These are phyloP conservation scores for Danaus plexippus DNA, from an alignment of 1,140 invertebrate genomes.

Conservation along the genomic window DNA sequence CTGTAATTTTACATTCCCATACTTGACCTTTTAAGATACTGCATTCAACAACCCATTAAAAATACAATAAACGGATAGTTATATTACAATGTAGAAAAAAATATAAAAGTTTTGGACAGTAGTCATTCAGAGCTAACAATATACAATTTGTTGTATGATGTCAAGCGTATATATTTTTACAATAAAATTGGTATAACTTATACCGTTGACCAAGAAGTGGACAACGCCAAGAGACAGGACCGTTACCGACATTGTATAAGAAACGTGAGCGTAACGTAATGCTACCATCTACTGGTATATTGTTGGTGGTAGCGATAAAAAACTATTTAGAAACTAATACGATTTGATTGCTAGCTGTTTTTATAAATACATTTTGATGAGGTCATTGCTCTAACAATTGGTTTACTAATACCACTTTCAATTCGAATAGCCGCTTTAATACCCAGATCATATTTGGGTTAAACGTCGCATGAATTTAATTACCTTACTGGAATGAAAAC, in stretches of 20 bases:
- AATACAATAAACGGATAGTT: slow-evolving; percentile 30
- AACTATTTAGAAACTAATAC: slow-evolving; percentile 34
- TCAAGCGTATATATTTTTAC: slow-evolving; percentile 35
- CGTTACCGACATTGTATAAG: slow-evolving; percentile 54
- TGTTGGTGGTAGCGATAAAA: slow-evolving; percentile 36
- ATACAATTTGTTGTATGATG: slow-evolving; percentile 41
- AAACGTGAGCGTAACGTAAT: slow-evolving; percentile 55
- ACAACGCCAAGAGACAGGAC: slow-evolving; percentile 36
- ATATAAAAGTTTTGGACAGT: slow-evolving; percentile 30
- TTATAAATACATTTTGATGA: slow-evolving; percentile 16
- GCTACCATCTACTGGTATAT: slow-evolving; percentile 35
- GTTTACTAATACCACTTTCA: slow-evolving; percentile 14
- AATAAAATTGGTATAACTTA: slow-evolving; percentile 47
- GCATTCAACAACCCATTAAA: slow-evolving; percentile 28
- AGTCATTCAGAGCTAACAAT: slow-evolving; percentile 41
- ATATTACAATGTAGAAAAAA: slow-evolving; percentile 24
- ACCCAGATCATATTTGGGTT: slow-evolving; percentile 10
- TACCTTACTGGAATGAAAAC: too few relatives aligned
- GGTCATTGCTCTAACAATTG: slow-evolving; percentile 28
- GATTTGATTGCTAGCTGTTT: slow-evolving; percentile 30
- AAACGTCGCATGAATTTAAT: slow-evolving; percentile 1
- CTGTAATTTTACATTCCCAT: neutral
- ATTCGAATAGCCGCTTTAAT: slow-evolving; percentile 1
- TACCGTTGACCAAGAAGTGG: slow-evolving; percentile 49
- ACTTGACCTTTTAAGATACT: slow-evolving; percentile 9